Conservation (phyloP, 2,888 invertebrate genomes). For the Deroplatys truncata region DNA sequence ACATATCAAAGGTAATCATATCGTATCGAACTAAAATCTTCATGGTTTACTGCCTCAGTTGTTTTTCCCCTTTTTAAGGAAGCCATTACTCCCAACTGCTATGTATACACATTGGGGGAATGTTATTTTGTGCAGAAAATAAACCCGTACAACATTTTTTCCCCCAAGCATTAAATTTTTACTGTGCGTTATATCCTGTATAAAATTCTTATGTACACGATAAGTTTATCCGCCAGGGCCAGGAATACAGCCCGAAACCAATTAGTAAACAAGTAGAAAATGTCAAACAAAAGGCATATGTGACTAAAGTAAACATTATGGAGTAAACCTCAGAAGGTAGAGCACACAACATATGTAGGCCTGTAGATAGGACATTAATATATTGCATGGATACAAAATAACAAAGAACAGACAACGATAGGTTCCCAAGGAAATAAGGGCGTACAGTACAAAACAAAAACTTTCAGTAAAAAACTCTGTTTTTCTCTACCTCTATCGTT, state of each 20-base stretch:
- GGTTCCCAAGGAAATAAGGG: too few relatives aligned
- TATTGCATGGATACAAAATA: too few relatives aligned
- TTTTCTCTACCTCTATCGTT: too few relatives aligned
- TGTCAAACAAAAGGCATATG: neutral
- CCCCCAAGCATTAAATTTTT: too few relatives aligned
- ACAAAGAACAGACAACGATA: too few relatives aligned
- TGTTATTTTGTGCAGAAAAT: neutral
- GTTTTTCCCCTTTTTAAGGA: neutral
- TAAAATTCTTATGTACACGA: neutral
- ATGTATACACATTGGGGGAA: neutral
- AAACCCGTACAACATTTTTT: neutral
- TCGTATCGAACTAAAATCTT: neutral
- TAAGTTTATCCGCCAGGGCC: too few relatives aligned
- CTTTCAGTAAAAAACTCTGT: too few relatives aligned
- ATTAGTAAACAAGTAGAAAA: neutral
- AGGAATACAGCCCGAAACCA: neutral
- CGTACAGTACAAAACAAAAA: too few relatives aligned
- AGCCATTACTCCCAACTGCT: neutral
- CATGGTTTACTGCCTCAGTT: neutral
- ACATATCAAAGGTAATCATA: neutral
- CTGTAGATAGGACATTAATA: too few relatives aligned
- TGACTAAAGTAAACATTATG: neutral
- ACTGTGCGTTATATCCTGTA: neutral
- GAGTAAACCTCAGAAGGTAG: neutral
- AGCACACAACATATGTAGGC: too few relatives aligned